These are phyloP conservation scores for Epistrophe grossulariae DNA, from an alignment of 2,888 invertebrate species.

Conservation along the genomic window DNA sequence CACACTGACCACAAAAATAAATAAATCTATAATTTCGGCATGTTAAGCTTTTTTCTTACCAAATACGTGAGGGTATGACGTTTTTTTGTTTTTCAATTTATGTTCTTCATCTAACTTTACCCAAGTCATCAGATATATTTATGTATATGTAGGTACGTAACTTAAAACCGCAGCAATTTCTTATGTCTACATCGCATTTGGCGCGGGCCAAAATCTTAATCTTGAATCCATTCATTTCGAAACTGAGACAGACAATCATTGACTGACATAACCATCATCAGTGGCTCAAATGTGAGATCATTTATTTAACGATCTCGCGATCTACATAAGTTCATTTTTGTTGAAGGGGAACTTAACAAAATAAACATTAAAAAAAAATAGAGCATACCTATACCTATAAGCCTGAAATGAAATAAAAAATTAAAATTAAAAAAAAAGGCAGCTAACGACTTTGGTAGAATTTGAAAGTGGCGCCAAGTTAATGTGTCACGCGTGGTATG, in stretches of 20 bases:
- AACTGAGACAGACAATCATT: conserved; percentile 50
- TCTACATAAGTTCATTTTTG: conserved; percentile 45
- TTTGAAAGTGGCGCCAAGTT: conserved; percentile 73
- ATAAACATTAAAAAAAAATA: neutral
- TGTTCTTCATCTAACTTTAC: neutral
- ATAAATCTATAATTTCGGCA: conserved; percentile 38
- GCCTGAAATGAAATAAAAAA: neutral
- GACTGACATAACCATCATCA: conserved; percentile 64
- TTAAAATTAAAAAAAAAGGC: conserved; percentile 54
- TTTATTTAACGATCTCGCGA: conserved; percentile 74
- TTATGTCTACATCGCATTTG: conserved; percentile 39
- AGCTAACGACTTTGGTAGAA: conserved; percentile 64
- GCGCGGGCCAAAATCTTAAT: conserved; percentile 36
- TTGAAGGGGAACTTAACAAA: conserved; percentile 29
- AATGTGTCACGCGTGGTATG: conserved; percentile 73
- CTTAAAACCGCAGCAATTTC: conserved; percentile 59
- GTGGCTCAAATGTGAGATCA: conserved; percentile 68
- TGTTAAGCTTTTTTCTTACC: conserved; percentile 35
- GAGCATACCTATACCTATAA: neutral
- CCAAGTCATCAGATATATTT: neutral
- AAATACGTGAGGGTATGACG: neutral
- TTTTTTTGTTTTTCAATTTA: neutral
- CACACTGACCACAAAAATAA: conserved; percentile 41
- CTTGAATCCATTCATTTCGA: conserved; percentile 35
- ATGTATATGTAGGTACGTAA: conserved; percentile 48